Percentiles rank a stretch among this genome's conserved stretches.
Evolutionary conservation across 2,888 invertebrate genomes (phyloP).

Genomic region (Netelia fuscicornis): DNA sequence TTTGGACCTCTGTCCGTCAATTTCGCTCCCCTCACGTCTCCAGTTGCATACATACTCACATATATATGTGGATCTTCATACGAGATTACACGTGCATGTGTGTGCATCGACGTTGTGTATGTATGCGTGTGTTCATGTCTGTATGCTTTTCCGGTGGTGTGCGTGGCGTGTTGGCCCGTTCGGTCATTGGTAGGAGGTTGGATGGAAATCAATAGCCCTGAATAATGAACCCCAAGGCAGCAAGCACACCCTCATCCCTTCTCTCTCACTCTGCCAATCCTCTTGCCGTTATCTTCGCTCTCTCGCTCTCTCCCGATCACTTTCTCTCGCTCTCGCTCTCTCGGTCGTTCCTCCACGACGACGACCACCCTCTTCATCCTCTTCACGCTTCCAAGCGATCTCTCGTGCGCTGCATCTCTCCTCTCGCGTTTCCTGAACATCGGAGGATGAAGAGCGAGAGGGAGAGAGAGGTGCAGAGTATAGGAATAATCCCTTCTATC

Average conservation of each 20-base stretch:
- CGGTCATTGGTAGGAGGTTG: conserved; percentile 80
- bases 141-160: conserved; percentile 63
- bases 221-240: conserved; percentile 84
- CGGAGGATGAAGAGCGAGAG: conserved; percentile 20
- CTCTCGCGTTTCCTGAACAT: conserved; percentile 48
- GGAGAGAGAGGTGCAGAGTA: background rate
- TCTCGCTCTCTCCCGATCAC: conserved; percentile 36
- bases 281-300: conserved; percentile 57
- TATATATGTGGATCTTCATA: conserved; percentile 14
- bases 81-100: conserved; percentile 9
- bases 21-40: conserved; percentile 70
- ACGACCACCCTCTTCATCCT: conserved; percentile 62
- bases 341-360: conserved; percentile 26
- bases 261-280: conserved; percentile 61
- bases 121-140: conserved; percentile 23
- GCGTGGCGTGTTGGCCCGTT: conserved; percentile 78
- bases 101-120: background rate
- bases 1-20: conserved; percentile 73
- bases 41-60: background rate
- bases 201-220: conserved; percentile 85
- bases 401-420: conserved; percentile 75
- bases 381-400: conserved; percentile 81
- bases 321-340: conserved; percentile 47
- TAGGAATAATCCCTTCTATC: conserved; percentile 53
- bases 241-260: conserved; percentile 71